These are phyloP conservation scores for Sturmia bella DNA, from an alignment of 2,888 invertebrate genomes.

Conservation along the genomic window DNA sequence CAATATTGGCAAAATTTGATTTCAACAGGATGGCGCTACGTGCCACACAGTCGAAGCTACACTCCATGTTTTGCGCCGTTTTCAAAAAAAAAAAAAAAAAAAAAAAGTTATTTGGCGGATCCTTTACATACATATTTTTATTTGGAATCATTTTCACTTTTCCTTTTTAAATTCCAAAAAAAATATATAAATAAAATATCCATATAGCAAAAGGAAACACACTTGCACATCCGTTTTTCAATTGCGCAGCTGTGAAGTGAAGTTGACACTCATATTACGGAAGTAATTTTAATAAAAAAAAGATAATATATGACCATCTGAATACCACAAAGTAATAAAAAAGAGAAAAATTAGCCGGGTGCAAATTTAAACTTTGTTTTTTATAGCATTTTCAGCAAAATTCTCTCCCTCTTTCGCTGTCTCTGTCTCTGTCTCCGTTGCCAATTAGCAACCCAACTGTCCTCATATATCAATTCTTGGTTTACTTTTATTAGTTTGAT, in stretches of 20 bases:
- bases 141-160: neutral
- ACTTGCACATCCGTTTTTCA: slow-evolving; percentile 61
- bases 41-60: too few relatives aligned
- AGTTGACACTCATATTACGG: slow-evolving; percentile 48
- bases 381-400: neutral
- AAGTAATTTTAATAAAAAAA: slow-evolving; percentile 64
- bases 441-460: neutral
- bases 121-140: neutral
- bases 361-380: neutral
- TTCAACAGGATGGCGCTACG: too few relatives aligned
- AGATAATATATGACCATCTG: neutral
- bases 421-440: neutral
- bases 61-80: too few relatives aligned
- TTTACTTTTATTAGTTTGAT: slow-evolving; percentile 30
- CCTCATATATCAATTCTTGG: slow-evolving; percentile 59
- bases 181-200: neutral
- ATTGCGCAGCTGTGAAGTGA: neutral
- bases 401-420: neutral
- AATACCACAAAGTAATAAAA: neutral
- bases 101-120: too few relatives aligned
- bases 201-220: slow-evolving; percentile 51
- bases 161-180: neutral
- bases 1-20: too few relatives aligned
- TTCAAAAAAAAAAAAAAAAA: too few relatives aligned
- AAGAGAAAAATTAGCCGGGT: neutral